Conservation (phyloP, 1,140 invertebrate species). For the Drosophila micromelanica region DNA sequence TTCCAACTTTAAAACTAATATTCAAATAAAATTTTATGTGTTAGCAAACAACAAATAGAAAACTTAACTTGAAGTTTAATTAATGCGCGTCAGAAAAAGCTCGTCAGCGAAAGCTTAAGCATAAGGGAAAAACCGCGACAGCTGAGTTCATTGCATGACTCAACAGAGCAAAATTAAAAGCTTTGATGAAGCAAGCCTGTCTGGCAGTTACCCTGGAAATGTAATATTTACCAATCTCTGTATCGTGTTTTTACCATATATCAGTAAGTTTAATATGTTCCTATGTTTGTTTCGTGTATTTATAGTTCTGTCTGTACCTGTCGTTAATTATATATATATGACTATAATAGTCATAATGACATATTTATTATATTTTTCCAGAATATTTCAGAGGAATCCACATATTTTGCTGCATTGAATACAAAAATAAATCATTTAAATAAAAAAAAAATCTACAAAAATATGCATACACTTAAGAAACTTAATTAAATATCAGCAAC, state of each 20-base stretch:
- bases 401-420: too few relatives aligned
- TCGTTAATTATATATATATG: too few relatives aligned
- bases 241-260: too few relatives aligned
- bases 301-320: too few relatives aligned
- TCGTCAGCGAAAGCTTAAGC: slow-evolving; percentile 27
- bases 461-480: not conserved
- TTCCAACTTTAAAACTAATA: slow-evolving; percentile 70
- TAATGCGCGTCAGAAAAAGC: slow-evolving; percentile 28
- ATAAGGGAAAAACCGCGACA: slow-evolving; percentile 28
- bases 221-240: not conserved
- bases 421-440: too few relatives aligned
- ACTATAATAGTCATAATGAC: too few relatives aligned
- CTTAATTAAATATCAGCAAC: too few relatives aligned
- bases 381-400: too few relatives aligned
- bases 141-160: slow-evolving; percentile 39
- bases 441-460: too few relatives aligned
- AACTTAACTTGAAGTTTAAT: slow-evolving; percentile 16
- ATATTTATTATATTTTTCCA: too few relatives aligned
- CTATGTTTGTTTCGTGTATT: too few relatives aligned
- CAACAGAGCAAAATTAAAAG: slow-evolving; percentile 6
- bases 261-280: too few relatives aligned
- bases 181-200: not conserved
- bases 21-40: slow-evolving; percentile 75
- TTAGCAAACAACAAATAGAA: slow-evolving; percentile 46
- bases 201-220: slow-evolving; percentile 11